Percentiles rank a stretch among this genome's conserved stretches.
Evolutionary conservation across 1,140 invertebrate genomes (phyloP).

Genomic region (Pectinophora gossypiella): DNA sequence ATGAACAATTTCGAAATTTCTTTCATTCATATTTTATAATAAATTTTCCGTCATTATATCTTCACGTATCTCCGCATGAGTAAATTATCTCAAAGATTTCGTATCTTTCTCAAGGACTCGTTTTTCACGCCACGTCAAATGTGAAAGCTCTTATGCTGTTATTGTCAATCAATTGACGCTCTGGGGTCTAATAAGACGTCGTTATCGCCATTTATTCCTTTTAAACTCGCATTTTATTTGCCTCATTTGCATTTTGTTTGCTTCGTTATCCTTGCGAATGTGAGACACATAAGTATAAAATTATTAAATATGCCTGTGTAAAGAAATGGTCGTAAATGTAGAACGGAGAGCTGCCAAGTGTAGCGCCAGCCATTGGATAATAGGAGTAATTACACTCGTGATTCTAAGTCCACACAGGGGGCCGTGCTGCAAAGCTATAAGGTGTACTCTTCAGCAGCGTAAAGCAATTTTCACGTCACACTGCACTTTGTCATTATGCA

Average conservation of each 20-base stretch:
- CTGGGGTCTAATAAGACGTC: constrained; percentile 24
- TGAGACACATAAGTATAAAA: no score
- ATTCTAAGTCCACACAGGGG: constrained; percentile 11
- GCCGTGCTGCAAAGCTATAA: constrained; percentile 7
- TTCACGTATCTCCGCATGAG: not conserved
- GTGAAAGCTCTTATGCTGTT: constrained; percentile 29
- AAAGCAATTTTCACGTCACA: constrained; percentile 72
- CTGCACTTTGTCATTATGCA: constrained; percentile 72
- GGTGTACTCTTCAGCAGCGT: constrained; percentile 33
- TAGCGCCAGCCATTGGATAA: constrained; percentile 6
- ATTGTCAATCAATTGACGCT: constrained; percentile 33
- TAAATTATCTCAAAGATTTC: constrained; percentile 1
- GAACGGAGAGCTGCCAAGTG: constrained; percentile 7
- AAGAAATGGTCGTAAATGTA: no score
- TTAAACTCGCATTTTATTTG: not conserved
- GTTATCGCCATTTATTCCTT: constrained; percentile 16
- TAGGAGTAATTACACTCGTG: constrained; percentile 14
- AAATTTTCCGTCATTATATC: not conserved
- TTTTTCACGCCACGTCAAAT: constrained; percentile 23
- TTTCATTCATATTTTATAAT: constrained; percentile 12
- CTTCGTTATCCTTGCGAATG: not conserved
- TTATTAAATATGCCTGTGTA: no score
- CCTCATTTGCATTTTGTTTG: not conserved
- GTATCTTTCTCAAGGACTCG: constrained; percentile 13
- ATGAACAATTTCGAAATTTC: not conserved